phyloP scores from a whole-genome alignment of 2,113 vertebrate species.

The Ginglymostoma cirratum region DNA sequence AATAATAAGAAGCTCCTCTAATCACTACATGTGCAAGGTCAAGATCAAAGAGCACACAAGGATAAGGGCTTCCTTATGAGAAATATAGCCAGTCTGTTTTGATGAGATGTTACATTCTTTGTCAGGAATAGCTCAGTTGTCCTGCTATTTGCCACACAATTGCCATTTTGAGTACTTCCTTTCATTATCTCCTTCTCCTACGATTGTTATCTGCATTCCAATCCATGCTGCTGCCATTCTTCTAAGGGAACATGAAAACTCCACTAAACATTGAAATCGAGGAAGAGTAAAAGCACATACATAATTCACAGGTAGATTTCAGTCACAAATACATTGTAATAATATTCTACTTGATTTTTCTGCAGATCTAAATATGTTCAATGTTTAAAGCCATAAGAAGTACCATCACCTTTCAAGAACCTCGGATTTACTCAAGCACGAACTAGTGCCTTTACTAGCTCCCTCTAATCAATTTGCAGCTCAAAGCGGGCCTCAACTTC shows the following conservation, averaged over 20 bases:
- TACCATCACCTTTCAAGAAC: too few species aligned
- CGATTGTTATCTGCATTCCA: neutral
- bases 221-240: neutral
- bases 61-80: neutral
- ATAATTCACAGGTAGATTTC: neutral
- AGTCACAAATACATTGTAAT: neutral
- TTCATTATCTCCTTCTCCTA: too few species aligned
- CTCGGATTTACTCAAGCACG: too few species aligned
- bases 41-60: neutral
- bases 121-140: too few species aligned
- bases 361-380: too few species aligned
- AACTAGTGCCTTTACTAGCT: neutral
- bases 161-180: neutral
- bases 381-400: too few species aligned
- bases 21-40: neutral
- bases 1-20: neutral
- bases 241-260: neutral
- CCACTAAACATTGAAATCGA: neutral
- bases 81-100: neutral
- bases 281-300: neutral
- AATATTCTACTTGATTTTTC: neutral
- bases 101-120: neutral
- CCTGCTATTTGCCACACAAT: neutral
- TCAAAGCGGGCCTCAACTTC: too few species aligned
- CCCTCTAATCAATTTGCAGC: neutral